Evolutionary conservation across 2,113 vertebrate species (phyloP).

Genomic region (Calyptommatus sinebrachiatus): DNA sequence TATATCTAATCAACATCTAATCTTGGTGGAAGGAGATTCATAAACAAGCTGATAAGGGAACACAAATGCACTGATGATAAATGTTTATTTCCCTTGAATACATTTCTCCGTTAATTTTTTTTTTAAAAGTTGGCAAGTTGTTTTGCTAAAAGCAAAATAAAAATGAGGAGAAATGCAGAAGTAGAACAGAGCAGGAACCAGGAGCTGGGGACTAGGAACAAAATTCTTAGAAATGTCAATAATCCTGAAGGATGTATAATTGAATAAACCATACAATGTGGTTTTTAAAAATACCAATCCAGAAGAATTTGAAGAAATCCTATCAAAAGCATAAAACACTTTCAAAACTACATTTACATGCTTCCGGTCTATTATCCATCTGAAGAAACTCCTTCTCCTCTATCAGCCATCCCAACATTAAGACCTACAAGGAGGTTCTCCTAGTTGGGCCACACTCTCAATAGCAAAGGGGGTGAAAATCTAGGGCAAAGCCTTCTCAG

Average conservation of each 20-base stretch:
- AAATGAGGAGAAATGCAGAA: not conserved
- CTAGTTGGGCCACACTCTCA: no score
- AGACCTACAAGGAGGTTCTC: no score
- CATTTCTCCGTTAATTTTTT: slow-evolving; percentile 33
- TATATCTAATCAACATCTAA: slow-evolving; percentile 78
- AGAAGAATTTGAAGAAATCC: no score
- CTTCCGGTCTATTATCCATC: not conserved
- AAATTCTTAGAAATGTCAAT: not conserved
- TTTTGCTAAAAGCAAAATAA: slow-evolving; percentile 1
- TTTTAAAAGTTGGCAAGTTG: not conserved
- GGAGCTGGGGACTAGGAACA: no score
- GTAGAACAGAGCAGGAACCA: no score
- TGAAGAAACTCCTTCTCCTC: no score
- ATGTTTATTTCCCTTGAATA: slow-evolving; percentile 68
- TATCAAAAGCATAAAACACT: not conserved
- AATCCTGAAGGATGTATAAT: no score
- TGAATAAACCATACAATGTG: no score
- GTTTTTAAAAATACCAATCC: no score
- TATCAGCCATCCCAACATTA: no score
- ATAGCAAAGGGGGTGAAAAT: no score
- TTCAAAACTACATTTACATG: not conserved
- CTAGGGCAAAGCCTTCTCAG: no score
- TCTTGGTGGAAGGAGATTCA: slow-evolving; percentile 73
- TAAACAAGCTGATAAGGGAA: slow-evolving; percentile 67
- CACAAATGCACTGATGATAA: slow-evolving; percentile 66